These are phyloP conservation scores for Cataglyphis hispanica DNA, from an alignment of 1,140 invertebrate species.

Conservation along the genomic window DNA sequence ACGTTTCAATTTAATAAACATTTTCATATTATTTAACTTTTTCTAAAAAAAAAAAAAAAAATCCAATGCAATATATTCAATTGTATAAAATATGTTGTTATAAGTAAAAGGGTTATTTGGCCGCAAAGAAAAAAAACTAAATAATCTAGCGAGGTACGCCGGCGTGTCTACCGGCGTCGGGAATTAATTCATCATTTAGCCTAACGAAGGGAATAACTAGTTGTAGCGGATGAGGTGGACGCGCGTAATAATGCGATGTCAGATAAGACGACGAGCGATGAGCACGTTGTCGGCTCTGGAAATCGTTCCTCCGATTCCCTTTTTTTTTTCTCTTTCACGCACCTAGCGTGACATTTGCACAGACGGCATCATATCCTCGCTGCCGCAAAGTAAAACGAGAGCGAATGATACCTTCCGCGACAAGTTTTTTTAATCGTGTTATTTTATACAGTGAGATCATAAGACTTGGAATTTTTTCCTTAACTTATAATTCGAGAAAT, in stretches of 20 bases:
- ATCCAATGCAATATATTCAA: not conserved
- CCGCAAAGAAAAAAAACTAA: not conserved
- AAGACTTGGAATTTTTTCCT: not conserved
- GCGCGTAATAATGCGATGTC: slow-evolving; percentile 72
- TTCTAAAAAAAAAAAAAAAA: not conserved
- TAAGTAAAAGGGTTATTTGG: not conserved
- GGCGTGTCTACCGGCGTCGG: slow-evolving; percentile 53
- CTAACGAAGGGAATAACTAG: slow-evolving; percentile 73
- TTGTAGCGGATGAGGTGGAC: slow-evolving; percentile 71
- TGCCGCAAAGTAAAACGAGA: slow-evolving; percentile 38
- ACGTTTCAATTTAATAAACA: not conserved
- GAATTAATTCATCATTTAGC: slow-evolving; percentile 74
- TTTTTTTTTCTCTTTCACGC: slow-evolving; percentile 51
- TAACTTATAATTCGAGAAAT: not conserved
- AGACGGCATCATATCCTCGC: not conserved
- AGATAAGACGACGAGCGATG: slow-evolving; percentile 67
- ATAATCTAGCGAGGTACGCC: slow-evolving; percentile 42
- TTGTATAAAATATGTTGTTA: not conserved
- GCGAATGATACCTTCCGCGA: slow-evolving; percentile 6
- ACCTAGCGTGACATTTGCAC: slow-evolving; percentile 50
- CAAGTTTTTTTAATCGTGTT: not conserved
- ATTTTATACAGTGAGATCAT: not conserved
- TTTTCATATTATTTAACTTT: not conserved
- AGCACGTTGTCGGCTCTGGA: slow-evolving; percentile 61
- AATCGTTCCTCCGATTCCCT: slow-evolving; percentile 61